Percentiles rank a stretch among this genome's conserved stretches.
These are phyloP conservation scores for Lontra canadensis DNA, from an alignment of 2,113 vertebrate genomes.

Conservation along the genomic window DNA sequence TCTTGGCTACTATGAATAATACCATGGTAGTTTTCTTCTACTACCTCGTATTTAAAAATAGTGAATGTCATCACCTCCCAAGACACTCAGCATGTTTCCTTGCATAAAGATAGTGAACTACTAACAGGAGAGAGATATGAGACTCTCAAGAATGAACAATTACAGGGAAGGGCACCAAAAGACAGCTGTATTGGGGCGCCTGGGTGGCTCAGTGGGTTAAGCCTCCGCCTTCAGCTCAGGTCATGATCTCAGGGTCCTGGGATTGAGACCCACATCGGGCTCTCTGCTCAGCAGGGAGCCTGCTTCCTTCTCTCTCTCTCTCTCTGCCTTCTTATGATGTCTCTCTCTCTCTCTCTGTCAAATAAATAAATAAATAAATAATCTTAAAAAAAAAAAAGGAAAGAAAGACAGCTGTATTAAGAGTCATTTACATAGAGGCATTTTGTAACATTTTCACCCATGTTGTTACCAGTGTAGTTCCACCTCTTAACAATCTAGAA, in stretches of 20 bases:
- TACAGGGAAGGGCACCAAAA: background rate
- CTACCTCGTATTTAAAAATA: background rate
- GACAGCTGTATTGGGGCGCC: background rate
- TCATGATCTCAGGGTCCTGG: too few relatives aligned
- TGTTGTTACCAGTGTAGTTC: background rate
- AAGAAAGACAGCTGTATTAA: too few relatives aligned
- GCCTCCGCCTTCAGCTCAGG: too few relatives aligned
- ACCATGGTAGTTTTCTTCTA: background rate
- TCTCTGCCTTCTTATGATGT: too few relatives aligned
- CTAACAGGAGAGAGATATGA: background rate
- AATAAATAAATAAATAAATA: too few relatives aligned
- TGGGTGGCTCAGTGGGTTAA: too few relatives aligned
- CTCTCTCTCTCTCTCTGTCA: too few relatives aligned
- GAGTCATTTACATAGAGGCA: background rate
- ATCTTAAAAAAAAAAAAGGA: background rate
- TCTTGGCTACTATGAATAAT: background rate
- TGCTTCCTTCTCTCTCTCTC: too few relatives aligned
- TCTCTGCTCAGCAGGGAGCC: too few relatives aligned
- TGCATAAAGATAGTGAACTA: background rate
- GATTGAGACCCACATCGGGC: too few relatives aligned
- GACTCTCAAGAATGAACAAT: background rate
- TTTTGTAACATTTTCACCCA: background rate
- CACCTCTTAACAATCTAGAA: background rate
- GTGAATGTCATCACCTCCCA: background rate
- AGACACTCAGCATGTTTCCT: background rate